These are phyloP conservation scores for Ibycter americanus DNA, from an alignment of 2,797 vertebrate species.

Conservation along the genomic window DNA sequence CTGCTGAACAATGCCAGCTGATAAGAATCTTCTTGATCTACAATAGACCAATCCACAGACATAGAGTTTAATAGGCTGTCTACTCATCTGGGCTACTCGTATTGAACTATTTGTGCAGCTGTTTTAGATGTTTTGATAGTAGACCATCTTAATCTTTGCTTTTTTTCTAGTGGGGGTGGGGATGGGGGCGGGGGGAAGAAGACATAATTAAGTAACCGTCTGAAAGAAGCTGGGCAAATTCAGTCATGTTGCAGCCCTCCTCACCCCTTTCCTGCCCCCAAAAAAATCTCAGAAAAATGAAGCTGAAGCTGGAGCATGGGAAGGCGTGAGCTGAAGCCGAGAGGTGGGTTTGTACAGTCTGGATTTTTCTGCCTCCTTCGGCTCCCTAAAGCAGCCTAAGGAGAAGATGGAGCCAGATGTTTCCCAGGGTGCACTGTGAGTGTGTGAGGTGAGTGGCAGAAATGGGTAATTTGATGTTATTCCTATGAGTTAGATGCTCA, in stretches of 20 bases:
- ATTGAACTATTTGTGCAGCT: neutral
- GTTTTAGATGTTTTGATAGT: neutral
- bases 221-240: neutral
- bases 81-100: neutral
- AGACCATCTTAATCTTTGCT: neutral
- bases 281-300: no score
- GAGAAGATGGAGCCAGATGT: fast-evolving
- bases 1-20: neutral
- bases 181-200: neutral
- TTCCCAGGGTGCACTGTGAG: fast-evolving
- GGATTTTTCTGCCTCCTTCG: neutral
- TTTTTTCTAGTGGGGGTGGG: neutral
- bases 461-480: fast-evolving
- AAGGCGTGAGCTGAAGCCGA: neutral
- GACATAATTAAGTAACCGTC: neutral
- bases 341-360: neutral
- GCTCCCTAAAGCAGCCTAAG: fast-evolving
- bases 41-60: neutral
- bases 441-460: neutral
- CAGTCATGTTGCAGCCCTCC: neutral
- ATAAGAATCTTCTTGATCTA: neutral
- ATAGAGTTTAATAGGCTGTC: neutral
- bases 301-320: neutral
- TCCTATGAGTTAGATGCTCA: neutral
- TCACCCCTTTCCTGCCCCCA: neutral